Conservation (phyloP, 2,113 vertebrate species). For the Ageneiosus marmoratus region DNA sequence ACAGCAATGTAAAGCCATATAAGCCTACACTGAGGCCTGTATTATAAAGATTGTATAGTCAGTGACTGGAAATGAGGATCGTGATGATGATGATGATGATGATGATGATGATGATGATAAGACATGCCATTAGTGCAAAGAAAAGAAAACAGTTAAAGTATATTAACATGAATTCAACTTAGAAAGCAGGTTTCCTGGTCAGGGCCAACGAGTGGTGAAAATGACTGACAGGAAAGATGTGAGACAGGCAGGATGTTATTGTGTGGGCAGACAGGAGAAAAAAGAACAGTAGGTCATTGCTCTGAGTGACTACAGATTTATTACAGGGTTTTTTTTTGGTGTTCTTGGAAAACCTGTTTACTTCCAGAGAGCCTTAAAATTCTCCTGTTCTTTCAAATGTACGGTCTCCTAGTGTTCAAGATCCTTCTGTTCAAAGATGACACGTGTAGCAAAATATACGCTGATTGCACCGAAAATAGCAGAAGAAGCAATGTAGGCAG, state of each 20-base stretch:
- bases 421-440: conserved; percentile 78
- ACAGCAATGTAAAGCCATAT: not conserved
- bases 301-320: not conserved
- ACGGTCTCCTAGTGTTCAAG: conserved; percentile 61
- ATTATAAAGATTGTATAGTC: not conserved
- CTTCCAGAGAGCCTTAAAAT: not conserved
- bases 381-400: not conserved
- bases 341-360: conserved; percentile 6
- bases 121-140: conserved; percentile 6
- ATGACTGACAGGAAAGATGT: conserved; percentile 21
- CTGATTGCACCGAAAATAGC: conserved; percentile 72
- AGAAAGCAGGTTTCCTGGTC: not conserved
- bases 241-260: conserved; percentile 18
- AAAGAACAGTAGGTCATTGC: conserved; percentile 10
- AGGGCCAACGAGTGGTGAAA: not conserved
- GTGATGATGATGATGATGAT: not conserved
- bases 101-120: no score
- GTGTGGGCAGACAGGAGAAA: not conserved
- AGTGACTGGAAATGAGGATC: no score
- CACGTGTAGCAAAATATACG: conserved; percentile 69
- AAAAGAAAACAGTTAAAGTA: not conserved
- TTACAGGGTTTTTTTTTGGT: not conserved
- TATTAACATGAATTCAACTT: not conserved
- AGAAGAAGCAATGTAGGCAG: conserved; percentile 75
- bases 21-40: not conserved